These are phyloP conservation scores for Muntiacus reevesi DNA, from an alignment of 2,113 vertebrate genomes.

Conservation along the genomic window DNA sequence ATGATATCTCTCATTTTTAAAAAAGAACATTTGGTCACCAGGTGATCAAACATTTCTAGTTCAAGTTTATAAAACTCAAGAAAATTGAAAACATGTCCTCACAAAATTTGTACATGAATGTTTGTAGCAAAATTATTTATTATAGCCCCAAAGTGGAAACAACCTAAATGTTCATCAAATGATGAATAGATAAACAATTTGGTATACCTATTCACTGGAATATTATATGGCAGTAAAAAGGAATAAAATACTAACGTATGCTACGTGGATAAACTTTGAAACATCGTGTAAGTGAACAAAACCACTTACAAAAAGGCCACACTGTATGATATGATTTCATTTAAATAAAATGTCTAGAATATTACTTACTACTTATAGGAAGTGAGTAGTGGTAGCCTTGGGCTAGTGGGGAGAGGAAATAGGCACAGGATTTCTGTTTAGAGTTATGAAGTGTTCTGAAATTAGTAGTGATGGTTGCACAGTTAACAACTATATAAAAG, in stretches of 20 bases:
- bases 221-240: neutral
- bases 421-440: neutral
- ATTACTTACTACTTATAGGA: neutral
- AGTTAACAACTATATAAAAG: neutral
- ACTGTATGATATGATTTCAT: neutral
- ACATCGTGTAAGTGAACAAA: neutral
- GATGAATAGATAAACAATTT: neutral
- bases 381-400: neutral
- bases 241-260: neutral
- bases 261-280: neutral
- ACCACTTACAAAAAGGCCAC: neutral
- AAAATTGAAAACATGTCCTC: neutral
- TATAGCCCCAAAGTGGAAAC: neutral
- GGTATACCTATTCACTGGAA: neutral
- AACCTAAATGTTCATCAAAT: neutral
- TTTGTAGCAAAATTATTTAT: neutral
- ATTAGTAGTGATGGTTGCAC: neutral
- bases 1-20: neutral
- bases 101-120: neutral
- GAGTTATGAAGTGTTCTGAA: neutral
- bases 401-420: neutral
- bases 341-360: neutral
- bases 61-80: neutral
- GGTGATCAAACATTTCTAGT: neutral
- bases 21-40: slow-evolving; percentile 8